Conservation (phyloP, 1,140 invertebrate species). For the Ylistrum balloti region DNA sequence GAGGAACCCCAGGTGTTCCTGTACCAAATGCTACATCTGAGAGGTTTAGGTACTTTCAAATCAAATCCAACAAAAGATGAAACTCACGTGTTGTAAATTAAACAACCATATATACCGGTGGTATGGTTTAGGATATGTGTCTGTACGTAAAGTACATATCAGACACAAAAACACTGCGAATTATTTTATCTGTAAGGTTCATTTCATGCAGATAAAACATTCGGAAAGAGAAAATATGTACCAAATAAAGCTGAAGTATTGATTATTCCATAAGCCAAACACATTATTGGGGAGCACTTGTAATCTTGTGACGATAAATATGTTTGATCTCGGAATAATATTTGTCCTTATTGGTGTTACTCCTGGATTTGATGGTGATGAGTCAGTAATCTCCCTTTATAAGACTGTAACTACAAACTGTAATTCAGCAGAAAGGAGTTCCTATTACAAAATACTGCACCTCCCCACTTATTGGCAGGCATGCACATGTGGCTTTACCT, state of each 20-base stretch:
- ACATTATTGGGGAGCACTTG: background rate
- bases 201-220: slow-evolving; percentile 4
- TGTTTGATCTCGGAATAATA: background rate
- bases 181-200: background rate
- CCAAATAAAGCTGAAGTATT: background rate
- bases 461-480: background rate
- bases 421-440: background rate
- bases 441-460: background rate
- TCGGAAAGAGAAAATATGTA: background rate
- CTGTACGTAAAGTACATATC: background rate
- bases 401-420: background rate
- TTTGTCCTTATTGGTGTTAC: background rate
- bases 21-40: slow-evolving; percentile 22
- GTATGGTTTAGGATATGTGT: background rate
- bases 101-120: slow-evolving; percentile 1
- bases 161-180: background rate
- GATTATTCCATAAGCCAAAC: background rate
- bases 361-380: background rate
- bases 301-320: slow-evolving; percentile 13
- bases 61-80: background rate
- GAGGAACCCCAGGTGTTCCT: background rate
- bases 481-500: background rate
- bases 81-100: slow-evolving; percentile 8
- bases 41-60: background rate
- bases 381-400: background rate